Conservation (phyloP, 2,888 invertebrate genomes). For the Himalopsyche japonica region DNA sequence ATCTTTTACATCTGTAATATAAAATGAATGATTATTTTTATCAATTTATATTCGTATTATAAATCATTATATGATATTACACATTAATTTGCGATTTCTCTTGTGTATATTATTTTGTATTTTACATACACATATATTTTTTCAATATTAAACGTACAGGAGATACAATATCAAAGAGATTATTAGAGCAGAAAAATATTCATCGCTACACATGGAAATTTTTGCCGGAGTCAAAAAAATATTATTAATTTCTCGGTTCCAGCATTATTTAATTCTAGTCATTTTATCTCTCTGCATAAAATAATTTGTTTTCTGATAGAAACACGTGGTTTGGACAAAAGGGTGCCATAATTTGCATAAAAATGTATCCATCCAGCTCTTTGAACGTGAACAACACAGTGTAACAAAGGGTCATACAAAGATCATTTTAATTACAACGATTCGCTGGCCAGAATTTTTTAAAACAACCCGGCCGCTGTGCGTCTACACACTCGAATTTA, state of each 20-base stretch:
- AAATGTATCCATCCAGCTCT: not conserved
- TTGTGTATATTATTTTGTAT: too few species aligned
- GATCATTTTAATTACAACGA: slow-evolving; percentile 1
- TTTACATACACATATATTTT: too few species aligned
- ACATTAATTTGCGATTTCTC: too few species aligned
- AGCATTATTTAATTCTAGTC: not conserved
- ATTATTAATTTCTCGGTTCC: not conserved
- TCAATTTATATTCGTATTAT: too few species aligned
- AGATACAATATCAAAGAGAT: too few species aligned
- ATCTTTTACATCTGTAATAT: too few species aligned
- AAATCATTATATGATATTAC: too few species aligned
- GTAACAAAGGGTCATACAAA: not conserved
- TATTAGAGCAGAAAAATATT: too few species aligned
- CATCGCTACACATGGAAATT: not conserved
- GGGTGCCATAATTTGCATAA: not conserved
- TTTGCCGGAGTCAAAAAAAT: not conserved
- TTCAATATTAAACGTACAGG: too few species aligned
- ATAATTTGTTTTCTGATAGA: not conserved
- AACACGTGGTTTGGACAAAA: not conserved
- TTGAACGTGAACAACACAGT: not conserved
- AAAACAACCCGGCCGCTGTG: slow-evolving; percentile 3
- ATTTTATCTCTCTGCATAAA: not conserved
- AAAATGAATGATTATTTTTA: too few species aligned
- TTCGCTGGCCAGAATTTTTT: not conserved
- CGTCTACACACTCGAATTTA: slow-evolving; percentile 21